Evolutionary conservation across 2,888 invertebrate species (phyloP).

Genomic region (Troilus luridus): DNA sequence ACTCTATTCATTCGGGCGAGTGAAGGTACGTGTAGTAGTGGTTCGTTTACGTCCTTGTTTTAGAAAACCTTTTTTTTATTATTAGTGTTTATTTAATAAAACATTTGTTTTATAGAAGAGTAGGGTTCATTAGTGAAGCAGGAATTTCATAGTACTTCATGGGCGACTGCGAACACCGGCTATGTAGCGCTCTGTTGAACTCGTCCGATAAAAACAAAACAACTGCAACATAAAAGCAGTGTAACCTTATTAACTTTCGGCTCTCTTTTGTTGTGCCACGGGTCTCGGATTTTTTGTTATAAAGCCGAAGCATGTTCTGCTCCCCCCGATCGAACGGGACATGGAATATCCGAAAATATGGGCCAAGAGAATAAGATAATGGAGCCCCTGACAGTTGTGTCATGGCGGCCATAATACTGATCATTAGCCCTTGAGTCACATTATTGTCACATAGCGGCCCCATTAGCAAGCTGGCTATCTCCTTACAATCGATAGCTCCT

Average conservation of each 20-base stretch:
- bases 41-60: no score
- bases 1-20: no score
- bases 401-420: background rate
- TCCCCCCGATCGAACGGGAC: background rate
- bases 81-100: no score
- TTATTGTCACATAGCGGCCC: background rate
- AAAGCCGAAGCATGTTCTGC: conserved; percentile 4
- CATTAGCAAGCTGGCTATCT: background rate
- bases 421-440: conserved; percentile 13
- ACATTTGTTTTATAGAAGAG: no score
- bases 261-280: background rate
- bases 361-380: background rate
- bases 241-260: conserved; percentile 1
- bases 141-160: no score
- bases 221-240: background rate
- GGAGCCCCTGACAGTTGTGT: background rate
- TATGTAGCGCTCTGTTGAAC: background rate
- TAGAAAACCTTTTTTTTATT: no score
- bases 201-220: background rate
- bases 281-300: background rate
- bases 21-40: no score
- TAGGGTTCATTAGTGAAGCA: no score
- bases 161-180: background rate
- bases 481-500: conserved; percentile 12
- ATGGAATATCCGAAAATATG: background rate